These are phyloP conservation scores for Bucorvus abyssinicus DNA, from an alignment of 2,797 vertebrate species.

Conservation along the genomic window DNA sequence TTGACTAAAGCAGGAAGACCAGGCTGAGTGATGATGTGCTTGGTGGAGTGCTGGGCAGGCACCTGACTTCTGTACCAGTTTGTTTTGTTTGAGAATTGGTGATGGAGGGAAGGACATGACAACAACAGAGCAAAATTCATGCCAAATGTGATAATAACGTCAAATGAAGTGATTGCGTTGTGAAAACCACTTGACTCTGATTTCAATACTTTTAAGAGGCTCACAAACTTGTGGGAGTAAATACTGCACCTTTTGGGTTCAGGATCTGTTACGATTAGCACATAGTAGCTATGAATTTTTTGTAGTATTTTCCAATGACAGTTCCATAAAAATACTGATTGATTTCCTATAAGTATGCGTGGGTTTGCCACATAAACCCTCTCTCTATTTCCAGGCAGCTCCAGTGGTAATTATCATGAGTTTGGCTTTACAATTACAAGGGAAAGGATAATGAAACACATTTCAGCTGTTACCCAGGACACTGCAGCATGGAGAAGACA, in stretches of 20 bases:
- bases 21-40: background rate
- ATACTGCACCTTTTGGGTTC: background rate
- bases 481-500: background rate
- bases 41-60: background rate
- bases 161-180: background rate
- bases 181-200: background rate
- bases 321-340: background rate
- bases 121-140: background rate
- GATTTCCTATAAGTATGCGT: background rate
- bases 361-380: background rate
- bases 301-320: background rate
- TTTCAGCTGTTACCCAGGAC: background rate
- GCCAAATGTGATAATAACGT: background rate
- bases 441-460: background rate
- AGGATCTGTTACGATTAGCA: background rate
- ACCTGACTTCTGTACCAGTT: background rate
- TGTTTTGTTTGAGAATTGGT: background rate
- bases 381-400: background rate
- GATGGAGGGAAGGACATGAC: background rate
- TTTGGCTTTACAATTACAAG: background rate
- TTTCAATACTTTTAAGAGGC: background rate
- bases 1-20: background rate
- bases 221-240: background rate
- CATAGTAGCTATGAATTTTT: background rate
- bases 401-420: background rate